These are phyloP conservation scores for Kradibia gibbosae DNA, from an alignment of 1,140 invertebrate species.

Conservation along the genomic window DNA sequence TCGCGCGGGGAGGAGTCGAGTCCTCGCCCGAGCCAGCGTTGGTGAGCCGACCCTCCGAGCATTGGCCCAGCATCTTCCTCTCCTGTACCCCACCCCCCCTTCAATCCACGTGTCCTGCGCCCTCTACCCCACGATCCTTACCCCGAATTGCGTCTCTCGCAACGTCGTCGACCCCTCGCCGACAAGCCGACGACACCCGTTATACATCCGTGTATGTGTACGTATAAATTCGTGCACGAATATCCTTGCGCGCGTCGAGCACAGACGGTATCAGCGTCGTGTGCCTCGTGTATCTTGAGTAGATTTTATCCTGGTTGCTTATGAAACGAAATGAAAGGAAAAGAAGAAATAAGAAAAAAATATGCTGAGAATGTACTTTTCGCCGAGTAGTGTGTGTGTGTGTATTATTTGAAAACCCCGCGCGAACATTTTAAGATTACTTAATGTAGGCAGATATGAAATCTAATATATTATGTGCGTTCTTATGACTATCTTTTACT, in stretches of 20 bases:
- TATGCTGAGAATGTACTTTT: slow-evolving; percentile 6
- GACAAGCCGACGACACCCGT: not conserved
- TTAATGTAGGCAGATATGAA: slow-evolving; percentile 12
- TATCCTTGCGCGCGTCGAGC: too few species aligned
- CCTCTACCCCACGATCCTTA: not conserved
- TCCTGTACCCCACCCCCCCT: not conserved
- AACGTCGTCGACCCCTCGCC: not conserved
- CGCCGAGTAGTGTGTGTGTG: not conserved
- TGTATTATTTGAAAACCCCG: slow-evolving; percentile 20
- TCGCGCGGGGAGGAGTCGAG: not conserved
- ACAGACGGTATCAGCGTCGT: not conserved
- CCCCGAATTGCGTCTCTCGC: not conserved
- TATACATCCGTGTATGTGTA: not conserved
- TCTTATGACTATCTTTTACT: not conserved
- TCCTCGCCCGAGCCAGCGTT: too few species aligned
- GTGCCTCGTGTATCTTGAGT: not conserved
- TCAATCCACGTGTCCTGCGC: too few species aligned
- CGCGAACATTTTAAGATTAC: slow-evolving; percentile 6
- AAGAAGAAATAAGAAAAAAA: not conserved
- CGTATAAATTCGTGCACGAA: not conserved
- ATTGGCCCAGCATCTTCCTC: not conserved
- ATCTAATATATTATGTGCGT: slow-evolving; percentile 37
- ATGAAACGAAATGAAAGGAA: not conserved
- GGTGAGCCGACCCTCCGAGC: too few species aligned
- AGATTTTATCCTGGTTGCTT: slow-evolving; percentile 16